These are phyloP conservation scores for Nasonovia ribisnigri DNA, from an alignment of 2,888 invertebrate genomes.

Conservation along the genomic window DNA sequence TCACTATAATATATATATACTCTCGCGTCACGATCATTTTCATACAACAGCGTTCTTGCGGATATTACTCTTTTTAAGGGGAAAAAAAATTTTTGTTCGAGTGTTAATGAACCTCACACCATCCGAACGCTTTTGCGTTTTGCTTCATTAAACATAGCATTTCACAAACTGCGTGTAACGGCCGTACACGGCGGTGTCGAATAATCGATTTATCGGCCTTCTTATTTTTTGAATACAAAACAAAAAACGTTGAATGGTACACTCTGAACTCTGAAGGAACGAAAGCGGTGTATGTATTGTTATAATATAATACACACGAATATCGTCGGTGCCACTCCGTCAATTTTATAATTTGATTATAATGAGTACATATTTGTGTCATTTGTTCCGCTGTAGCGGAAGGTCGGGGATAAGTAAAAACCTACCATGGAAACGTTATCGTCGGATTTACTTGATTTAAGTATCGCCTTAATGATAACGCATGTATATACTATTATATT, in stretches of 20 bases:
- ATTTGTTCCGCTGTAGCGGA: neutral
- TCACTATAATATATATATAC: too few relatives aligned
- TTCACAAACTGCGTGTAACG: slow-evolving; percentile 28
- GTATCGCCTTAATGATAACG: neutral
- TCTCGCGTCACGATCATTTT: slow-evolving; percentile 48
- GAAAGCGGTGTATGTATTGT: neutral
- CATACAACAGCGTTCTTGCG: slow-evolving; percentile 36
- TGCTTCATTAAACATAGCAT: slow-evolving; percentile 60
- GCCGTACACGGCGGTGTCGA: neutral
- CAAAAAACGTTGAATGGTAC: neutral
- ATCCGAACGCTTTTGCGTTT: slow-evolving; percentile 42
- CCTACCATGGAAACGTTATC: neutral
- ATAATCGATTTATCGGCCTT: slow-evolving; percentile 48
- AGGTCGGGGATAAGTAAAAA: neutral
- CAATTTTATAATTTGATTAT: neutral
- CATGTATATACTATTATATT: neutral
- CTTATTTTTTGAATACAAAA: slow-evolving; percentile 21
- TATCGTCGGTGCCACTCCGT: neutral
- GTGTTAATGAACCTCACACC: slow-evolving; percentile 50
- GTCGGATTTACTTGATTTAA: neutral
- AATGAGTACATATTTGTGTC: neutral
- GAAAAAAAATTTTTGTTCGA: slow-evolving; percentile 49
- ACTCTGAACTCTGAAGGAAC: neutral
- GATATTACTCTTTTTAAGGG: slow-evolving; percentile 54
- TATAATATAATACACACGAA: neutral